phyloP scores from a whole-genome alignment of 2,888 invertebrate genomes.

The Leptinotarsa juncta region DNA sequence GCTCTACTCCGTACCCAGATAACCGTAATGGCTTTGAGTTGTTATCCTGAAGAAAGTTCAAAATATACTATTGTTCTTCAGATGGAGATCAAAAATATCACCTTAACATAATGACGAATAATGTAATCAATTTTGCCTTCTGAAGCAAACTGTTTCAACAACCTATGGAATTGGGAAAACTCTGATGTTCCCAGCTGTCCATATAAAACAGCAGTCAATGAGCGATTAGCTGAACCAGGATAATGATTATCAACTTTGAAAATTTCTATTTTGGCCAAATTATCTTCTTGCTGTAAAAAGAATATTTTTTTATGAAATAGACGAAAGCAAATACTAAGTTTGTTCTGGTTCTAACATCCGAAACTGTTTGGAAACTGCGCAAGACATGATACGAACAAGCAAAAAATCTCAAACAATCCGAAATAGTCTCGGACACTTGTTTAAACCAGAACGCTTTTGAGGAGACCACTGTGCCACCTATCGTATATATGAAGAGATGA shows the following conservation, averaged over 20 bases:
- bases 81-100: constrained; percentile 57
- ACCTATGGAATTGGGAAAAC: constrained; percentile 80
- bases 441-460: too few species aligned
- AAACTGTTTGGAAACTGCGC: too few species aligned
- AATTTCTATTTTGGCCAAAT: constrained; percentile 67
- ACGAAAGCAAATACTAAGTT: too few species aligned
- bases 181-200: constrained; percentile 85
- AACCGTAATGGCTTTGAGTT: constrained; percentile 74
- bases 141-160: constrained; percentile 76
- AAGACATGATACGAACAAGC: too few species aligned
- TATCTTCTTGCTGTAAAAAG: constrained; percentile 38
- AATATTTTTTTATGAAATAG: too few species aligned
- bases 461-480: too few species aligned
- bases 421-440: too few species aligned
- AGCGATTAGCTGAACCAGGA: constrained; percentile 79
- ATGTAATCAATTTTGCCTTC: constrained; percentile 85
- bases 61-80: not conserved
- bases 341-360: too few species aligned
- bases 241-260: constrained; percentile 89
- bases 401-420: too few species aligned
- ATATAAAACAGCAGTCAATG: constrained; percentile 83
- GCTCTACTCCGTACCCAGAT: constrained; percentile 97
- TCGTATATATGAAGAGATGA: too few species aligned
- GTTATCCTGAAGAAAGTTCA: constrained; percentile 41
- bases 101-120: constrained; percentile 87